A percentile compares a stretch with the other conserved stretches of the same genome.
Evolutionary conservation across 64 coral and sea anemone genomes (phyloP).

Genomic region (Orbicella faveolata): DNA sequence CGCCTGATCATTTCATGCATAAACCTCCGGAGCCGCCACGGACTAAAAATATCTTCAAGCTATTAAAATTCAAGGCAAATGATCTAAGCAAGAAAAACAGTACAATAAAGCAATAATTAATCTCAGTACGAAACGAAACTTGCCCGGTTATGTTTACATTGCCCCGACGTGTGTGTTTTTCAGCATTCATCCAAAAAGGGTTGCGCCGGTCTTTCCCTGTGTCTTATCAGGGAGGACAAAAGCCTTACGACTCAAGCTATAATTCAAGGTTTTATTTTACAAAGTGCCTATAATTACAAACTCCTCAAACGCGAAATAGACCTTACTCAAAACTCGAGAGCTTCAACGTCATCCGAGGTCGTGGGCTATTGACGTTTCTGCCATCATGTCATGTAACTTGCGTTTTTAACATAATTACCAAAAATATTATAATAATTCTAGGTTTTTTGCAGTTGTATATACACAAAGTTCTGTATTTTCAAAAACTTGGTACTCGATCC

Average conservation of each 20-base stretch:
- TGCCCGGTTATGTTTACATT: too few relatives aligned
- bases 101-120: too few relatives aligned
- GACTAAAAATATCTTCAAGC: background rate
- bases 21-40: background rate
- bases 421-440: background rate
- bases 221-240: background rate
- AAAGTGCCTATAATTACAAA: background rate
- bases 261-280: constrained; percentile 33
- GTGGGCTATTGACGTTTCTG: background rate
- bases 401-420: background rate
- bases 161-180: too few relatives aligned
- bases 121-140: too few relatives aligned
- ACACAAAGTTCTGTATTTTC: background rate
- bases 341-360: constrained; percentile 1
- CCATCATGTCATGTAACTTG: background rate
- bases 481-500: background rate
- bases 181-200: background rate
- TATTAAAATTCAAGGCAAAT: too few relatives aligned
- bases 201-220: background rate
- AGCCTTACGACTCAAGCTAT: background rate
- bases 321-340: background rate
- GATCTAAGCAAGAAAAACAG: too few relatives aligned
- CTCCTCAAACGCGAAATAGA: too few relatives aligned
- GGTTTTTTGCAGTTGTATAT: background rate
- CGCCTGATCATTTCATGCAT: background rate